Conservation (phyloP, 2,888 invertebrate genomes). For the Priapulus caudatus region DNA sequence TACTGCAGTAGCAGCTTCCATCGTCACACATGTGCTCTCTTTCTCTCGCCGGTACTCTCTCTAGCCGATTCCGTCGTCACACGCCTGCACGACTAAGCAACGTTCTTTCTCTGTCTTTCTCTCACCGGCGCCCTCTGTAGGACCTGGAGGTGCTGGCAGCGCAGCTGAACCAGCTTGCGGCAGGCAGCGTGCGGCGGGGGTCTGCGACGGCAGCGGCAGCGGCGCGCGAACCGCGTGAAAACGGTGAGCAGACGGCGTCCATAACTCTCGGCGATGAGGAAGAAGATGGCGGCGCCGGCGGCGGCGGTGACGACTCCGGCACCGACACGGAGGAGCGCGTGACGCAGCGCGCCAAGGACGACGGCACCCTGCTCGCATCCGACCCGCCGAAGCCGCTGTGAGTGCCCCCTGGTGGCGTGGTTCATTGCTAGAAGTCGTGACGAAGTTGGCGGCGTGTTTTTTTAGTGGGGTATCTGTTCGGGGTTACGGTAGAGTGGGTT, state of each 20-base stretch:
- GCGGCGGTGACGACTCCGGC: constrained; percentile 21
- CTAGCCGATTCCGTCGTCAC: too few species aligned
- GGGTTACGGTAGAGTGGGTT: too few species aligned
- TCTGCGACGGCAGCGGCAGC: constrained; percentile 4
- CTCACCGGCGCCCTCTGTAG: constrained; percentile 44
- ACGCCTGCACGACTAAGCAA: too few species aligned
- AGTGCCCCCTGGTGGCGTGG: constrained; percentile 22
- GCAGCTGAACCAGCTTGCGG: constrained; percentile 84
- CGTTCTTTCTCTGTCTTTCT: too few species aligned
- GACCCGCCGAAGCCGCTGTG: constrained; percentile 90
- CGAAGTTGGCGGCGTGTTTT: too few species aligned
- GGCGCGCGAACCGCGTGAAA: constrained; percentile 1
- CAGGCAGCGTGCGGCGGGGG: constrained; percentile 29
- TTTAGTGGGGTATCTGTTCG: too few species aligned
- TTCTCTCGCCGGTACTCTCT: too few species aligned
- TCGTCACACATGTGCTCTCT: too few species aligned
- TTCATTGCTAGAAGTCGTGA: constrained; percentile 23
- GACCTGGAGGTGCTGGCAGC: constrained; percentile 92
- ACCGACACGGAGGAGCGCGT: constrained; percentile 37
- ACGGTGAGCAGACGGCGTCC: constrained; percentile 6
- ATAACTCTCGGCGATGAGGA: constrained; percentile 27
- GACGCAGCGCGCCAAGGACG: constrained; percentile 48
- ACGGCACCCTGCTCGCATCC: constrained; percentile 86
- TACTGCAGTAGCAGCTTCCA: too few species aligned
- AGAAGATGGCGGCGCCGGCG: constrained; percentile 27